Conservation (phyloP, 1,140 invertebrate genomes). For the Solen grandis region DNA sequence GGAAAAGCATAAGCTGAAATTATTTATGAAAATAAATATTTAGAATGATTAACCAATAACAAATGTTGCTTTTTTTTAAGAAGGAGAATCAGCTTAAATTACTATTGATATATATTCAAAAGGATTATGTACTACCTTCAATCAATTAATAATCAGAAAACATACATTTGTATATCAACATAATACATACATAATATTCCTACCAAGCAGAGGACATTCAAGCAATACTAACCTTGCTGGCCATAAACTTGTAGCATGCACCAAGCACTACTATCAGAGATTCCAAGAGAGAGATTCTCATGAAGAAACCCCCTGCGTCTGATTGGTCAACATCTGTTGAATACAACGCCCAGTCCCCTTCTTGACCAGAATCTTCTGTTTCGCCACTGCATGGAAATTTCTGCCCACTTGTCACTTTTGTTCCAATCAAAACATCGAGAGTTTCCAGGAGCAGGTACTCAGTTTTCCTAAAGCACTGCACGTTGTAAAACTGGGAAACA, state of each 20-base stretch:
- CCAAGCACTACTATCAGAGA: slow-evolving; percentile 32
- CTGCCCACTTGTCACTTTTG: slow-evolving; percentile 26
- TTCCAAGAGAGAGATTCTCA: slow-evolving; percentile 47
- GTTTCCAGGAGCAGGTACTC: slow-evolving; percentile 45
- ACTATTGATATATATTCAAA: too few species aligned
- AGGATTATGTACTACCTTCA: too few species aligned
- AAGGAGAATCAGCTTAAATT: too few species aligned
- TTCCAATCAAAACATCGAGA: slow-evolving; percentile 28
- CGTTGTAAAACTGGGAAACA: slow-evolving; percentile 42
- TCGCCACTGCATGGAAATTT: slow-evolving; percentile 38
- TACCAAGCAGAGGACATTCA: too few species aligned
- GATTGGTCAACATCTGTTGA: not conserved
- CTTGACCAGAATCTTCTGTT: slow-evolving; percentile 51
- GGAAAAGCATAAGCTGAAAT: too few species aligned
- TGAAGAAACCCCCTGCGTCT: slow-evolving; percentile 20
- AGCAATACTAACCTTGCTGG: slow-evolving; percentile 23
- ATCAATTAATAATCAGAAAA: too few species aligned
- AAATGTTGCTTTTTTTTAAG: too few species aligned
- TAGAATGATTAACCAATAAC: too few species aligned
- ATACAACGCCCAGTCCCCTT: slow-evolving; percentile 15
- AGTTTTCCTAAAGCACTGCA: slow-evolving; percentile 30
- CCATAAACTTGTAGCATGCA: slow-evolving; percentile 13
- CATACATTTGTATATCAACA: too few species aligned
- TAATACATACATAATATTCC: too few species aligned
- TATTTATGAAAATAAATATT: too few species aligned